These are phyloP conservation scores for Pagetopsis macropterus DNA, from an alignment of 2,797 vertebrate species.

Conservation along the genomic window DNA sequence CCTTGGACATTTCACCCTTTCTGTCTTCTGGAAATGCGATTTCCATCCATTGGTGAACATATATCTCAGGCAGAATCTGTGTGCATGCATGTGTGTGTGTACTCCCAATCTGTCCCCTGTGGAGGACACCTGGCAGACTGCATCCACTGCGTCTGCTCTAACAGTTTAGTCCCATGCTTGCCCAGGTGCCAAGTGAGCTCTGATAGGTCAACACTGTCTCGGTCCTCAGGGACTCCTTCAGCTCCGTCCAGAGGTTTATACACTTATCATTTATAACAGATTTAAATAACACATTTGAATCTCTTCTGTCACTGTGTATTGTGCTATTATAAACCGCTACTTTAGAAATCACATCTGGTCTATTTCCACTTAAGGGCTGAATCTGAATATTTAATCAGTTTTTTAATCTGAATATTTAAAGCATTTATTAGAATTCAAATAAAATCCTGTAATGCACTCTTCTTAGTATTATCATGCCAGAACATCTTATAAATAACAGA, in stretches of 20 bases:
- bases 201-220: slow-evolving; percentile 21
- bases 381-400: not conserved
- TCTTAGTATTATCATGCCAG: slow-evolving; percentile 2
- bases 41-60: slow-evolving; percentile 76
- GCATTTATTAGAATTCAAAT: slow-evolving; percentile 17
- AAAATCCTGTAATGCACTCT: slow-evolving; percentile 11
- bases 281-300: not conserved
- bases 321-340: not conserved
- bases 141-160: slow-evolving; percentile 60
- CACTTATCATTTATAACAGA: slow-evolving; percentile 8
- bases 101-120: slow-evolving; percentile 74
- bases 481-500: slow-evolving; percentile 5
- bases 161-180: slow-evolving; percentile 45
- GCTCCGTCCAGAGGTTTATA: slow-evolving; percentile 9
- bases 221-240: not conserved
- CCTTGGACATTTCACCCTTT: slow-evolving; percentile 70
- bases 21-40: slow-evolving; percentile 85
- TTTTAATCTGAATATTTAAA: slow-evolving; percentile 6
- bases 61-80: slow-evolving; percentile 50
- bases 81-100: slow-evolving; percentile 21
- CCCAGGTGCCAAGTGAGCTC: slow-evolving; percentile 54
- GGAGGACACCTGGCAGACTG: slow-evolving; percentile 80
- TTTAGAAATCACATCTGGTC: not conserved
- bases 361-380: not conserved
- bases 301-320: not conserved